Evolutionary conservation across 2,797 vertebrate species (phyloP).

Genomic region (Ctenosaura bakeri): DNA sequence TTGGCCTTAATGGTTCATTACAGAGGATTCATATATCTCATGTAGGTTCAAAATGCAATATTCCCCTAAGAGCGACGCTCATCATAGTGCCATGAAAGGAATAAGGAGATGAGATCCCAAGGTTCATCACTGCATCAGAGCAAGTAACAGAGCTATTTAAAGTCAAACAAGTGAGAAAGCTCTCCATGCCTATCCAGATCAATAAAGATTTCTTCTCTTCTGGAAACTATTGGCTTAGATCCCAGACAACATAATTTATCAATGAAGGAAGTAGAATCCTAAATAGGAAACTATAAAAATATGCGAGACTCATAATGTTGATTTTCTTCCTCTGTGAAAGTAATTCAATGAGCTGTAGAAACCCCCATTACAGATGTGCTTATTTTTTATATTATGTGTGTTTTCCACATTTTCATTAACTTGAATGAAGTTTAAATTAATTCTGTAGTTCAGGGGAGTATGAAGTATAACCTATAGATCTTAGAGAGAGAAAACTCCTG

Average conservation of each 20-base stretch:
- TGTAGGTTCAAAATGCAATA: not conserved
- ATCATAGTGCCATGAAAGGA: conserved; percentile 49
- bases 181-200: conserved; percentile 64
- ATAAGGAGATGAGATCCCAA: conserved; percentile 46
- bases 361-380: not conserved
- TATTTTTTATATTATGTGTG: not conserved
- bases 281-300: conserved; percentile 18
- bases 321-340: conserved; percentile 17
- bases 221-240: conserved; percentile 61
- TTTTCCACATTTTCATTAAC: not conserved
- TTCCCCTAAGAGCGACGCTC: conserved; percentile 6
- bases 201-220: conserved; percentile 66
- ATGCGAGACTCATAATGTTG: conserved; percentile 8
- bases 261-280: conserved; percentile 25
- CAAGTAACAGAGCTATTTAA: conserved; percentile 56
- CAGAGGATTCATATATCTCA: not conserved
- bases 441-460: not conserved
- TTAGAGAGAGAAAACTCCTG: not conserved
- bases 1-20: not conserved
- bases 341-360: conserved; percentile 3
- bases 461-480: not conserved
- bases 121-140: conserved; percentile 61
- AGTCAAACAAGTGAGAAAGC: conserved; percentile 62
- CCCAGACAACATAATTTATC: conserved; percentile 60
- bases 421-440: conserved; percentile 5